A percentile compares a stretch with the other conserved stretches of the same genome.
Evolutionary conservation across 2,797 vertebrate species (phyloP).

Genomic region (Phataginus tetradactyla): DNA sequence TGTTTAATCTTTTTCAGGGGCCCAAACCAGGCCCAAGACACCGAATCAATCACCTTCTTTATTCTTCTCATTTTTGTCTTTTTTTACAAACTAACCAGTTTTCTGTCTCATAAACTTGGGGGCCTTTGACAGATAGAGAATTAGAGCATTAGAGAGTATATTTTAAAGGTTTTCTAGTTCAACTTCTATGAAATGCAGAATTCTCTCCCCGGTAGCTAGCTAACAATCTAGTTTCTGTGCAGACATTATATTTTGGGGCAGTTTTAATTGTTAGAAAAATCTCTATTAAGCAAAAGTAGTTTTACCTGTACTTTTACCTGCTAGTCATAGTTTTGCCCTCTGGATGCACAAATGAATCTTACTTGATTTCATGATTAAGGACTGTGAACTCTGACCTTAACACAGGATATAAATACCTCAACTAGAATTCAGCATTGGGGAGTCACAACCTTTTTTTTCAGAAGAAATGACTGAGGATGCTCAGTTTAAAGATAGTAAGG

Average conservation of each 20-base stretch:
- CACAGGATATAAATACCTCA: not conserved
- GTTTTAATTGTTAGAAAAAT: slow-evolving; percentile 21
- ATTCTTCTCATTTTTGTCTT: slow-evolving; percentile 33
- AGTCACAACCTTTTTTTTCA: not conserved
- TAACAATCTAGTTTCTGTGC: not conserved
- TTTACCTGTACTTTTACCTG: not conserved
- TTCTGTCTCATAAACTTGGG: not conserved
- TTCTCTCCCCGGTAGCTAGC: not conserved
- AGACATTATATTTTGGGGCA: not conserved
- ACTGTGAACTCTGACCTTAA: not conserved
- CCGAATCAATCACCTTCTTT: not conserved
- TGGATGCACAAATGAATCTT: not conserved
- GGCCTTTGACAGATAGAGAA: not conserved
- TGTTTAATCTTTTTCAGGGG: slow-evolving; percentile 5
- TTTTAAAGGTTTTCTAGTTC: slow-evolving; percentile 6
- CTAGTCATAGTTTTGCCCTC: not conserved
- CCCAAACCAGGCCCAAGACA: not conserved
- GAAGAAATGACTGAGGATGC: not conserved
- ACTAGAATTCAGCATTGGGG: not conserved
- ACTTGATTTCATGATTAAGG: not conserved
- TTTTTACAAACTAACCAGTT: not conserved
- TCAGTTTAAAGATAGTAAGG: not conserved
- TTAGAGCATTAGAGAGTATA: not conserved
- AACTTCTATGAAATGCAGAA: not conserved
- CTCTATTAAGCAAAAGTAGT: not conserved